These are phyloP conservation scores for Oncopeltus fasciatus DNA, from an alignment of 1,140 invertebrate genomes.

Conservation along the genomic window DNA sequence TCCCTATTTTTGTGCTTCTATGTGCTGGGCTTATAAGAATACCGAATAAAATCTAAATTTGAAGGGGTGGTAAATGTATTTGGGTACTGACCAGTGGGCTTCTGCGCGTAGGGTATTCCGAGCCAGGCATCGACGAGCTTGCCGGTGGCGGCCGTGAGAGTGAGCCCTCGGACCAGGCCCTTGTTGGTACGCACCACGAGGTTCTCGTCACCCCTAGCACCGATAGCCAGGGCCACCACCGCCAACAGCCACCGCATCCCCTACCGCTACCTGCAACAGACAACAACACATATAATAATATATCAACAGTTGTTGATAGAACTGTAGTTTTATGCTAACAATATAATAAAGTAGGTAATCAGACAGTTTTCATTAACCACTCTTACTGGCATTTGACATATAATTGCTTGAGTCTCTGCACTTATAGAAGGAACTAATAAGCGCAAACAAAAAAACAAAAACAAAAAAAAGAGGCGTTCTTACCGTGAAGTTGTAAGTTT, in stretches of 20 bases:
- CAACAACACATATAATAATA: background rate
- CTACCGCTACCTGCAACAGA: background rate
- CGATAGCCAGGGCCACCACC: background rate
- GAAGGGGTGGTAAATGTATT: constrained; percentile 32
- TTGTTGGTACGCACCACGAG: constrained; percentile 63
- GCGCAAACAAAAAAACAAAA: too few relatives aligned
- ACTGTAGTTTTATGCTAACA: too few relatives aligned
- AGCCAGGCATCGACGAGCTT: constrained; percentile 76
- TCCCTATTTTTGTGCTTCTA: background rate
- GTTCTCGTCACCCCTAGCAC: constrained; percentile 38
- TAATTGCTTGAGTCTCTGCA: too few relatives aligned
- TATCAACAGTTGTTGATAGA: too few relatives aligned
- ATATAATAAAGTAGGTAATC: too few relatives aligned
- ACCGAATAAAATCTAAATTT: background rate
- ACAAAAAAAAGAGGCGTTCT: too few relatives aligned
- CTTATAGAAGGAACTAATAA: too few relatives aligned
- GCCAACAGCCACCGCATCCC: background rate
- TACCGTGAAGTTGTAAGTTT: too few relatives aligned
- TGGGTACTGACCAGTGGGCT: constrained; percentile 59
- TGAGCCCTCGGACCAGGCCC: constrained; percentile 60
- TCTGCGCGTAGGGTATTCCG: constrained; percentile 86
- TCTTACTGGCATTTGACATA: too few relatives aligned
- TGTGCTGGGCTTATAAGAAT: background rate
- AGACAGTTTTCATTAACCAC: too few relatives aligned
- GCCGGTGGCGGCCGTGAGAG: constrained; percentile 58